Base-by-base conservation (phyloP, 2,113 vertebrate species). In the Amblyopsis rosae region DNA sequence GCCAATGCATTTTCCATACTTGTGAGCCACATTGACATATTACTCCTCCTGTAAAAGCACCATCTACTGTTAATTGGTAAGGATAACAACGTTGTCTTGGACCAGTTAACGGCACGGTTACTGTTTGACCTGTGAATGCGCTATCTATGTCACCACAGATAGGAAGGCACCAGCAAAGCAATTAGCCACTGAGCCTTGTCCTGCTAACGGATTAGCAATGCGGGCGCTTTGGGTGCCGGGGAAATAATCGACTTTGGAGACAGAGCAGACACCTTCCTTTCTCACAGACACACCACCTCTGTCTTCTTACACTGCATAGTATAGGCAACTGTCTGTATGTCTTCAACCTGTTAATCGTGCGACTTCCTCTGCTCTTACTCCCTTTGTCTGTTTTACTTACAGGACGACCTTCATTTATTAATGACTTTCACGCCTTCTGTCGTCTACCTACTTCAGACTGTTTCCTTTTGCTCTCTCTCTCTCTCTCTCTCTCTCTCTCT, bases 171-270 rank as follows among this genome's bases (percentile, higher is more conserved):
- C 54, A 78, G 70, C 65, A 67, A 32, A 65, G 74, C 84, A 76
- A 69, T 59, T 79, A 82, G 62, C 9, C 67, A 75, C 58, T 73
- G 72, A 79, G 62, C 75, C 68, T 56, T 47, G 35, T 62, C 61
- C 54, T 26, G 6, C 59, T 51, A 61, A 70, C 69, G 62, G 83
- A 82, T 81, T 75, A 82, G 60, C 69, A 65, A 32, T 3, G 47
- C 62, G 50, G 35, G 0, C 35, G 4, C 1, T 26, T 67, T 49
- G 51, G 45, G 8, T 48, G 62, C 71, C 67, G 62, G 50, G 62
- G 60, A 76, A 68, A 82, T 82, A 70, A 77, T 76, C 69, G 79
- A 11, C 81, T 59, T 70, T 63, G 32, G 67, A 47, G 26, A 63
- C 69, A 78, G 62, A 46, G 51, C 19, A 45, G 10, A 26, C 11